Evolutionary conservation across 2,113 vertebrate species (phyloP).

Genomic region (Microcebus murinus): DNA sequence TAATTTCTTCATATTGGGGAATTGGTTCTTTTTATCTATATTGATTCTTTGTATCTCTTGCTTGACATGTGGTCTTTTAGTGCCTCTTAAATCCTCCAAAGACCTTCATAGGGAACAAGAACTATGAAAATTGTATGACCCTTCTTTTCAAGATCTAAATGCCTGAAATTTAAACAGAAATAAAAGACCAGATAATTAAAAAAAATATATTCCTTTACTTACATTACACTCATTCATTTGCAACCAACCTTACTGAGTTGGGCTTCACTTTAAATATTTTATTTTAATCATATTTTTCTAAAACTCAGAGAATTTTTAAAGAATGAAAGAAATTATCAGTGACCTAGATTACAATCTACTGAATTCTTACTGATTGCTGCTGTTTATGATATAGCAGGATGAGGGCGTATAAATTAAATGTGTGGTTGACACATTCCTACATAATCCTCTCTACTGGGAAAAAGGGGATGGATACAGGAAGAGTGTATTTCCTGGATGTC

Average conservation of each 20-base stretch:
- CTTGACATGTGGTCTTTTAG: not conserved
- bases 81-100: not conserved
- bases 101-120: not conserved
- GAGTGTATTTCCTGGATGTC: not conserved
- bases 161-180: not conserved
- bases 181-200: not conserved
- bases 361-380: not conserved
- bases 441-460: not conserved
- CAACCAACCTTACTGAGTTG: not conserved
- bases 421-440: not conserved
- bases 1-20: not conserved
- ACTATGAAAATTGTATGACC: not conserved
- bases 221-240: not conserved
- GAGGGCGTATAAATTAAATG: not conserved
- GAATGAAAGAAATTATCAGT: not conserved
- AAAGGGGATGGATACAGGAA: not conserved
- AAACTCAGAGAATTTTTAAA: not conserved
- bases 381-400: not conserved
- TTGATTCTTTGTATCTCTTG: not conserved
- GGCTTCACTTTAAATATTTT: not conserved
- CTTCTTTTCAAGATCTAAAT: not conserved
- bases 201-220: not conserved
- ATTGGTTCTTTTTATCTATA: not conserved
- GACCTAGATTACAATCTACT: not conserved
- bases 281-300: not conserved